Base-by-base conservation (phyloP, 1,140 invertebrate species). In the Vanessa atalanta region DNA sequence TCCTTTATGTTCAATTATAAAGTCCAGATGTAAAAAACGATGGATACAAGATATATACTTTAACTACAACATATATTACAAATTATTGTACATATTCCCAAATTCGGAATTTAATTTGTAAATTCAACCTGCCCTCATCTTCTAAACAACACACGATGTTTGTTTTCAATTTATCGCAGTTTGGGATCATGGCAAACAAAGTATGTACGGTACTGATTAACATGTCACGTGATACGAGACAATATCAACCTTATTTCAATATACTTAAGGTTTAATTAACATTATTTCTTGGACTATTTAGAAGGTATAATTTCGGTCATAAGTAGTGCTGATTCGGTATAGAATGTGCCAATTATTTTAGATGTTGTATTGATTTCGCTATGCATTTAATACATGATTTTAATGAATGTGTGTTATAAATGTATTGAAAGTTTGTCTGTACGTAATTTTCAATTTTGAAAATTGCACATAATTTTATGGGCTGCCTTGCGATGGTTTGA, bases 141-240 rank as follows among this genome's bases (percentile, higher is more conserved):
- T 70, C 60, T 64, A 74, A 74, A 74, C 72, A 74, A 69, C 67
- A 47, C 60, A 66, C 67, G 9, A 50, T 75, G 73, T 75, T 71
- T 75, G 68, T 75, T 75, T 75, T 74, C 72, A 74, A 74, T 74
- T 74, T 69, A 69, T 74, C 72, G 66, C 61, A 74, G 72, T 74
- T 73, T 67, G 67, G 72, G 72, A 70, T 74, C 66, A 70, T 70
- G 65, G 66, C 72, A 74, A 74, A 74, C 72, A 74, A 60, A 55
- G 31, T 57, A 57, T 55, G 53, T 63, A 68, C 65, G 14, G n/a
- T 15, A 48, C 26, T 73, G 72, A 74, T 74, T 74, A 74, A 70
- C 66, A 74, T 74, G 72, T 74, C 20, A 61, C 14, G 7, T 8
- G 7, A 26, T n/a, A 3, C 16, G 8, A 13, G 57, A n/a, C 3